These are phyloP conservation scores for Lumbricus terrestris DNA, from an alignment of 2,888 invertebrate genomes.

Conservation along the genomic window DNA sequence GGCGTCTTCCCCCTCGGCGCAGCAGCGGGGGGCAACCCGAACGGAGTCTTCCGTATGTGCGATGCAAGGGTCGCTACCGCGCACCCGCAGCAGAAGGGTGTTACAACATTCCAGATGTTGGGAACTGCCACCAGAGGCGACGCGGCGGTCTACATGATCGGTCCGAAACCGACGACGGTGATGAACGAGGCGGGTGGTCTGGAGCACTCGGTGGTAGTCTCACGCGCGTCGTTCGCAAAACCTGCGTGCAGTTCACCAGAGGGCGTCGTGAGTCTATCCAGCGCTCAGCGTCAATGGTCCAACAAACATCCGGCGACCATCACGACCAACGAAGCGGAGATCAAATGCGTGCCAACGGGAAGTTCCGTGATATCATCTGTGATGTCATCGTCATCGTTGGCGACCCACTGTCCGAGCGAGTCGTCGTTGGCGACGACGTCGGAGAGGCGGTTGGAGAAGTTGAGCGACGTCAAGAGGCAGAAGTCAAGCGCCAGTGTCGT, in stretches of 20 bases:
- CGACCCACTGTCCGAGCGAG: neutral
- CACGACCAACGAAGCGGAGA: neutral
- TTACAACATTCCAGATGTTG: neutral
- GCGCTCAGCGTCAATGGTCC: neutral
- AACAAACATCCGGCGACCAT: neutral
- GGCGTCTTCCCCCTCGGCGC: neutral
- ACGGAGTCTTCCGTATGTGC: neutral
- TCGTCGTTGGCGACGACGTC: neutral
- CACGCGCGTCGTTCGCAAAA: neutral
- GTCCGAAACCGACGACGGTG: neutral
- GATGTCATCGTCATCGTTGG: neutral
- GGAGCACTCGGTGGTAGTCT: neutral
- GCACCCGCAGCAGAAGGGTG: neutral
- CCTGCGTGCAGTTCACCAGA: neutral
- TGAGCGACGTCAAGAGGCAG: neutral
- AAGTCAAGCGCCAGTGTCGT: neutral
- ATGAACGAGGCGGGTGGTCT: neutral
- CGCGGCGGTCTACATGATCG: neutral
- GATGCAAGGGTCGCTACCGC: neutral
- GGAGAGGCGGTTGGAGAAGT: neutral
- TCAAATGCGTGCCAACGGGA: neutral
- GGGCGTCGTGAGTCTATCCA: neutral
- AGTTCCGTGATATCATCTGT: neutral
- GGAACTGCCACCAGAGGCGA: neutral
- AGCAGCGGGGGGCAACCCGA: neutral